Conservation (phyloP, 1,140 invertebrate species). For the Cyphomyrmex costatus region DNA sequence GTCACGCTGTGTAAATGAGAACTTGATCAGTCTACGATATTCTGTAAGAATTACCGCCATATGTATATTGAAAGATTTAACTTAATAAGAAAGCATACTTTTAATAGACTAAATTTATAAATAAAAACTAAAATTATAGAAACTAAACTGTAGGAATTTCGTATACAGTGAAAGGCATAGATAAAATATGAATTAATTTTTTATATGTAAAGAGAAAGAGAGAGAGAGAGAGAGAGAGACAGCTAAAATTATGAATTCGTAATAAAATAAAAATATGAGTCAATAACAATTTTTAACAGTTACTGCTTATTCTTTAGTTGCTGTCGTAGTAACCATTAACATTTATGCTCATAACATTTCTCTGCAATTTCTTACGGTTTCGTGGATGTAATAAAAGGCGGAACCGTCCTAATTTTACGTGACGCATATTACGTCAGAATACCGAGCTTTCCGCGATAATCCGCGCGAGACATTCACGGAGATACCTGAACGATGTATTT, state of each 20-base stretch:
- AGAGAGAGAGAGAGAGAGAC: neutral
- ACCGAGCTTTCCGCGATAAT: neutral
- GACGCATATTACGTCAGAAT: constrained; percentile 15
- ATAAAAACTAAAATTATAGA: neutral
- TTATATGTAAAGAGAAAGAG: neutral
- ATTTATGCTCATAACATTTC: constrained; percentile 6
- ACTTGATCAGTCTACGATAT: neutral
- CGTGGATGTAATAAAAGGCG: constrained; percentile 18
- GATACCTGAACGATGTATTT: neutral
- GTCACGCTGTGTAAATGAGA: neutral
- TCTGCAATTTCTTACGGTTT: constrained; percentile 27
- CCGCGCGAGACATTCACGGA: constrained; percentile 15
- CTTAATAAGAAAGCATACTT: neutral
- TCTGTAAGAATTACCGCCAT: neutral
- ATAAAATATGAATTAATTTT: neutral
- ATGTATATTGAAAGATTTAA: neutral
- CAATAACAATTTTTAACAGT: neutral
- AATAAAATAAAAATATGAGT: constrained; percentile 11
- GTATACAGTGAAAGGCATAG: neutral
- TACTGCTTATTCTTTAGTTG: neutral
- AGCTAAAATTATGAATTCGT: neutral
- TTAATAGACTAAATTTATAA: neutral
- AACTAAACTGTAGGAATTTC: neutral
- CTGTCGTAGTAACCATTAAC: neutral
- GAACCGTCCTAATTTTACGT: constrained; percentile 27